Conservation (phyloP, 2,113 vertebrate species). For the Rhinolophus sinicus region DNA sequence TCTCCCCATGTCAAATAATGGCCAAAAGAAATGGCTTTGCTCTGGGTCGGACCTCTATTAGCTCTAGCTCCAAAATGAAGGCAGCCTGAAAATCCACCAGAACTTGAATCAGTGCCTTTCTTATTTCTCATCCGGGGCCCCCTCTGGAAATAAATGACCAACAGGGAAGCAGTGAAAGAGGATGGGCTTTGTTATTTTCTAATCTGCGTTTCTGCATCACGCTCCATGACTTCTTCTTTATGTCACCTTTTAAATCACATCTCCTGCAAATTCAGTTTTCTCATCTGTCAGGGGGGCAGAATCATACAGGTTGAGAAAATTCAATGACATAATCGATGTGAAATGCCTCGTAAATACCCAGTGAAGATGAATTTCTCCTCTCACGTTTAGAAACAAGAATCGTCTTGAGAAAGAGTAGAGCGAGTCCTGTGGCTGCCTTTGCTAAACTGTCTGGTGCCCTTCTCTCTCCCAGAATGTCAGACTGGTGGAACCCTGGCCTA, state of each 20-base stretch:
- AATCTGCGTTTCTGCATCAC: background rate
- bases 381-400: background rate
- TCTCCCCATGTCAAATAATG: background rate
- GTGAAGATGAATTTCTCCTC: background rate
- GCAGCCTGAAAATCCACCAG: background rate
- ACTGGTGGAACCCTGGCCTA: constrained; percentile 86
- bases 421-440: background rate
- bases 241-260: background rate
- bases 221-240: background rate
- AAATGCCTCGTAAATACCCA: background rate
- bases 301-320: background rate
- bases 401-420: background rate
- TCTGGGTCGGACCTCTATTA: background rate
- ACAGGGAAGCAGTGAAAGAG: background rate
- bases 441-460: constrained; percentile 1
- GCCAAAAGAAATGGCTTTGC: background rate
- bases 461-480: constrained; percentile 79
- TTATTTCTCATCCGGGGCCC: background rate
- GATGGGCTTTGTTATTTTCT: background rate
- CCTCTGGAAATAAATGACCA: background rate
- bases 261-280: background rate
- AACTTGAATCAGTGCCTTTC: background rate
- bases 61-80: background rate
- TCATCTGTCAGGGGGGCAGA: background rate
- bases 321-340: background rate